Conservation (phyloP, 2,888 invertebrate species). For the Cotesia congregata region DNA sequence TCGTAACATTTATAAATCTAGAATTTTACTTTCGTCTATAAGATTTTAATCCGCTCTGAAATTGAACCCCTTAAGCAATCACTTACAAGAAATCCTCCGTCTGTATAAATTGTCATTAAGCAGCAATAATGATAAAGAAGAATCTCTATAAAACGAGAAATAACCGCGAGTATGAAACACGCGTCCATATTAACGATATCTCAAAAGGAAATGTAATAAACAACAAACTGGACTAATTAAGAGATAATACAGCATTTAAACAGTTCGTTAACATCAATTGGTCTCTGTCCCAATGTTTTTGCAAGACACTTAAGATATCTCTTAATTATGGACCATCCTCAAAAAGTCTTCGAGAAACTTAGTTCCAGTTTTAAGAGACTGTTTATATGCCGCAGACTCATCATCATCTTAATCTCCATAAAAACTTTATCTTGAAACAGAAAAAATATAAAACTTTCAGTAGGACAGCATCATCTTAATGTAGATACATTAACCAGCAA, state of each 20-base stretch:
- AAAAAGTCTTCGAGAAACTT: not conserved
- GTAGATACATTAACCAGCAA: not conserved
- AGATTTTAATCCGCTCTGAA: not conserved
- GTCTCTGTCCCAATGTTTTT: not conserved
- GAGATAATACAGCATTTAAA: conserved; percentile 1
- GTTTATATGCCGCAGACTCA: not conserved
- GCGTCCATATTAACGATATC: not conserved
- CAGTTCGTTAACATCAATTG: not conserved
- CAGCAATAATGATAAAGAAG: not conserved
- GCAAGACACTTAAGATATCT: not conserved
- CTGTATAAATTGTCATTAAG: not conserved
- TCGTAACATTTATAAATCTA: no score
- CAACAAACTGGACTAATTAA: not conserved
- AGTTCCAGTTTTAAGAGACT: not conserved
- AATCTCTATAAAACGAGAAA: not conserved
- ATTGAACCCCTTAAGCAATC: not conserved
- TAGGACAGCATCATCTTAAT: not conserved
- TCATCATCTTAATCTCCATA: not conserved
- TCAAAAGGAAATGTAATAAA: not conserved
- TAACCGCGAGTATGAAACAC: not conserved
- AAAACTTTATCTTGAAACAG: not conserved
- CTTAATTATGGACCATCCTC: not conserved
- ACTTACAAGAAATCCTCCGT: not conserved
- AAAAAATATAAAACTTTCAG: not conserved
- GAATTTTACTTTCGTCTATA: no score